Evolutionary conservation across 2,797 vertebrate species (phyloP).

Genomic region (Antennarius maculatus): DNA sequence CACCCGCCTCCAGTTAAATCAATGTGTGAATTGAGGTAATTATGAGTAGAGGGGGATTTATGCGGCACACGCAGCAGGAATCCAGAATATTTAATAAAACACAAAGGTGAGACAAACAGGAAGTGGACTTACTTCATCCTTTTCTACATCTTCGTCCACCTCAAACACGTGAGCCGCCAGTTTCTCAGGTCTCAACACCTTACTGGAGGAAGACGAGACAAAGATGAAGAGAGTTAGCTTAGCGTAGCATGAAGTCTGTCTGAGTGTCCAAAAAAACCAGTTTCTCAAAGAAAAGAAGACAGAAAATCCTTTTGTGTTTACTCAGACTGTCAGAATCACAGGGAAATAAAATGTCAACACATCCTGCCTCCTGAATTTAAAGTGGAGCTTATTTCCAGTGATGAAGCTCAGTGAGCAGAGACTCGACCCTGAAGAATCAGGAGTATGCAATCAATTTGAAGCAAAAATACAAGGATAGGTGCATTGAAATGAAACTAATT

Average conservation of each 20-base stretch:
- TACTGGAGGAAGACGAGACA: conserved; percentile 77
- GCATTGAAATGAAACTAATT: no score
- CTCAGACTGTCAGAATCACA: neutral
- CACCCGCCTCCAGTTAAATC: conserved; percentile 40
- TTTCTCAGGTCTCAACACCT: conserved; percentile 89
- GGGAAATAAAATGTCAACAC: neutral
- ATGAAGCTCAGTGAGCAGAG: neutral
- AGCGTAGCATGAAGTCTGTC: no score
- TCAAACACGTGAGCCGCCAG: conserved; percentile 94
- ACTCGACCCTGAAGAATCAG: neutral
- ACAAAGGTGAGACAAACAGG: neutral
- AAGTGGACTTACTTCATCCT: conserved; percentile 88
- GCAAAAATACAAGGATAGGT: no score
- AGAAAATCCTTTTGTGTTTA: neutral
- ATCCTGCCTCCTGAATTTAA: neutral
- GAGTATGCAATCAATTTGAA: neutral
- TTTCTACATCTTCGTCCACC: conserved; percentile 98
- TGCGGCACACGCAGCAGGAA: neutral
- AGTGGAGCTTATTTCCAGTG: neutral
- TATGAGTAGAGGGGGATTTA: conserved; percentile 13
- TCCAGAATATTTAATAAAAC: neutral
- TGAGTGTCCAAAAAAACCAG: neutral
- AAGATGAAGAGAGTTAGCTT: no score
- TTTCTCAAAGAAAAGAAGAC: neutral
- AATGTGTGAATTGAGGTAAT: conserved; percentile 31